Evolutionary conservation across 2,113 vertebrate genomes (phyloP).

Genomic region (Tragelaphus imberbis): DNA sequence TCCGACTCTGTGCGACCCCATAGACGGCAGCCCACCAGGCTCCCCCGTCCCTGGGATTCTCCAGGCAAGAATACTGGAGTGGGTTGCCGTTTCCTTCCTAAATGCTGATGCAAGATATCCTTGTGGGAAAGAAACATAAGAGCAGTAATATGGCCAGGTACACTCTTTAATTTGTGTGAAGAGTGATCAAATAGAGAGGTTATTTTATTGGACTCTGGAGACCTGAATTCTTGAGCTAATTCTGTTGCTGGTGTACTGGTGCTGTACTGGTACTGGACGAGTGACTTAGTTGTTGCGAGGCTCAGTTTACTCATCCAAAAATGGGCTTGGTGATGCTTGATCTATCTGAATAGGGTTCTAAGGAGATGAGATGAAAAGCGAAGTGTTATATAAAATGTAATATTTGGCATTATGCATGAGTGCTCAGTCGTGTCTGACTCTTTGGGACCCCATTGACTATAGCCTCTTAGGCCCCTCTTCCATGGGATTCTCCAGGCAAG

Average conservation of each 20-base stretch:
- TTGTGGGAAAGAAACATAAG: not conserved
- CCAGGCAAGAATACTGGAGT: too few relatives aligned
- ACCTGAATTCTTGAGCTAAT: not conserved
- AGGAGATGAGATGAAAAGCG: not conserved
- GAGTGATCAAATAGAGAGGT: not conserved
- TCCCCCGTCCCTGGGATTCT: too few relatives aligned
- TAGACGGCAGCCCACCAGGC: too few relatives aligned
- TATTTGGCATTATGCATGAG: not conserved
- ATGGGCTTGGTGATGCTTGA: not conserved
- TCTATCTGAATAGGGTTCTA: not conserved
- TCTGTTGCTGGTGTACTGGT: not conserved
- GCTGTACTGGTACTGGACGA: not conserved
- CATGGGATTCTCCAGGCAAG: not conserved
- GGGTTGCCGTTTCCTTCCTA: not conserved
- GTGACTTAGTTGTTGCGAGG: not conserved
- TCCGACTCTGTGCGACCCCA: too few relatives aligned
- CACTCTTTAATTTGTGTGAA: not conserved
- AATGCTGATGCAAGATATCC: not conserved
- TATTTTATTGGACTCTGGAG: not conserved
- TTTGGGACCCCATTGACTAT: not conserved
- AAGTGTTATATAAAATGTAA: not conserved
- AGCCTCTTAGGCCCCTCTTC: not conserved
- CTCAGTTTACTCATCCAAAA: not conserved
- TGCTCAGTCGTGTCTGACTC: not conserved
- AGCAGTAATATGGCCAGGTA: not conserved